A percentile compares a stretch with the other conserved stretches of the same genome.
Evolutionary conservation across 1,140 invertebrate species (phyloP).

Genomic region (Temnothorax longispinosus): DNA sequence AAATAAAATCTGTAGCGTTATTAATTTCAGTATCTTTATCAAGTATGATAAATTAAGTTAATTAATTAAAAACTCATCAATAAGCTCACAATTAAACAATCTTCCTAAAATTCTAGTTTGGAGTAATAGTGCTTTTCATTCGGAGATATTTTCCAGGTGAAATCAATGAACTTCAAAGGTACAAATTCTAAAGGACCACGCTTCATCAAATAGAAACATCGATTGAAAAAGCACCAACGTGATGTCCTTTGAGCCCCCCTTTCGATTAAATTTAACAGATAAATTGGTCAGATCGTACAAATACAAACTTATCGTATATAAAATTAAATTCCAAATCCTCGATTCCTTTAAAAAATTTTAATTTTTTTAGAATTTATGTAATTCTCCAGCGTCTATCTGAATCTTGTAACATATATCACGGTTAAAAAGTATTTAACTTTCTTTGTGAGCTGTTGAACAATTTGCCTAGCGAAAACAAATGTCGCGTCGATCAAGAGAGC

Average conservation of each 20-base stretch:
- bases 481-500: neutral
- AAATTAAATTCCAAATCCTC: neutral
- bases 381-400: neutral
- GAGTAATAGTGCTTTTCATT: neutral
- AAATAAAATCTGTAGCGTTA: neutral
- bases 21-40: neutral
- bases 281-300: neutral
- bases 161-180: conserved; percentile 1
- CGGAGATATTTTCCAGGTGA: neutral
- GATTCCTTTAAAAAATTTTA: neutral
- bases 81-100: neutral
- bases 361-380: neutral
- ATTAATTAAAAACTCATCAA: neutral
- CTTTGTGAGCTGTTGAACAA: neutral
- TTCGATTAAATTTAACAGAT: neutral
- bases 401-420: neutral
- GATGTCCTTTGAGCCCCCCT: neutral
- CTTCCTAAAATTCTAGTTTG: neutral
- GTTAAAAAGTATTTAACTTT: neutral
- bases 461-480: neutral
- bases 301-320: neutral
- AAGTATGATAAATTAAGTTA: neutral
- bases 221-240: neutral
- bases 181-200: neutral
- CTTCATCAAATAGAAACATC: conserved; percentile 16